A percentile compares a stretch with the other conserved stretches of the same genome.
Evolutionary conservation across 2,888 invertebrate genomes (phyloP).

Genomic region (Sarcophaga subvicina): DNA sequence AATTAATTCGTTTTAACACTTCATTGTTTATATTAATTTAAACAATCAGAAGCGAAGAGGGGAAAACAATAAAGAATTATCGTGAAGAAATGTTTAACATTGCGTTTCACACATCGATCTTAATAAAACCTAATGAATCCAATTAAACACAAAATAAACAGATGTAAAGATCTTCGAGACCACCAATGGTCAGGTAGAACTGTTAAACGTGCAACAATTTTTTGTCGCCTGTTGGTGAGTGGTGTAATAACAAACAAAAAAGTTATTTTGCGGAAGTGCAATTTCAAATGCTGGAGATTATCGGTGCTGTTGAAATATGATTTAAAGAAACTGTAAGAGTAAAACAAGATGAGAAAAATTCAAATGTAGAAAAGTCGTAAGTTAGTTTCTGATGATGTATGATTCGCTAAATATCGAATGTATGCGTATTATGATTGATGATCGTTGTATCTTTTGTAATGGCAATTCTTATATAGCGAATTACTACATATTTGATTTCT

Average conservation of each 20-base stretch:
- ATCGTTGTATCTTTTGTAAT: too few species aligned
- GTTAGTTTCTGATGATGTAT: not conserved
- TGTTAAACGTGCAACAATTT: slow-evolving; percentile 3
- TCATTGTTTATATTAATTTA: slow-evolving; percentile 18
- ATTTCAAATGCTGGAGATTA: too few species aligned
- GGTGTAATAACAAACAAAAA: too few species aligned
- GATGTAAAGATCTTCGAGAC: slow-evolving; percentile 30
- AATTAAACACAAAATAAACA: slow-evolving; percentile 59
- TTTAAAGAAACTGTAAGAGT: slow-evolving; percentile 24
- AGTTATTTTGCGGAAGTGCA: too few species aligned
- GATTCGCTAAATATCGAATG: too few species aligned
- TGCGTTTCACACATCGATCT: slow-evolving; percentile 58
- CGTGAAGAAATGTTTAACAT: slow-evolving; percentile 47
- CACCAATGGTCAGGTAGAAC: not conserved
- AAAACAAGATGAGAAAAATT: not conserved
- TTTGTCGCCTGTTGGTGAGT: too few species aligned
- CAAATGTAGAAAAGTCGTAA: too few species aligned
- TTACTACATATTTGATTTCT: too few species aligned
- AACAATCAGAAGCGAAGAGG: not conserved
- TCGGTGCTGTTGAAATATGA: not conserved
- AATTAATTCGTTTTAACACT: not conserved
- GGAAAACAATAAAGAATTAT: not conserved
- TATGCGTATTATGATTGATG: too few species aligned
- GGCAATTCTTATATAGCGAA: too few species aligned
- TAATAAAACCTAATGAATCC: slow-evolving; percentile 66